Evolutionary conservation across 1,140 invertebrate genomes (phyloP), one percentile per base, ranked within the genome.

Genomic region (Drosophila bocki): DNA sequence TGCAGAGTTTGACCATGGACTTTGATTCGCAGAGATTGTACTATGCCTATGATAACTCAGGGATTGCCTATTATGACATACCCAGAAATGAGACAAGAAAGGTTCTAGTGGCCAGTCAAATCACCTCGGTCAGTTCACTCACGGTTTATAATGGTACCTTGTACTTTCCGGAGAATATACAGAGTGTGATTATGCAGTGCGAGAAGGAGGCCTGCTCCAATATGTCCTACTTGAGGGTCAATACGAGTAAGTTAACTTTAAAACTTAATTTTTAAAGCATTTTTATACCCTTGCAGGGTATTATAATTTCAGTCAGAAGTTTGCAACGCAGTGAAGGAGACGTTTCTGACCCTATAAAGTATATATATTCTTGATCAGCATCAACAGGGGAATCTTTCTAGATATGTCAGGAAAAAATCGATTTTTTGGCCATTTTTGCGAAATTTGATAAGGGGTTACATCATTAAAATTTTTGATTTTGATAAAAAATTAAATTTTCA

Each of bases 1-100:
- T 91, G 11, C 76, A 81, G 94, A 95, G 95, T 92, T 93, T 96
- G 82, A 93, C 92, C 3, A 93, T 96, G 77, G 96, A 97, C 92
- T 92, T 94, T 59, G 93, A 94, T 57, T 92, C 93, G 0, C 86
- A 94, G 35, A 93, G 95, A 11, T 86, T 97, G 37, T 98, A 97
- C 93, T 98, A 96, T 95, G 94, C 96, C 1, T 95, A 95, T 80
- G 83, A 92, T 7, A 94, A 93, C 19, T 93, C 94, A 8, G 93
- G 93, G n/a, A 95, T 98, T 60, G 95, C 95, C 71, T 96, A 94
- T 82, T 94, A 95, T 71, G 94, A 95, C 72, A 93, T 97, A 4
- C 81, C 85, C 3, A 93, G 82, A 0, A 93, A 93, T 26, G 92
- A 94, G 93, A 54, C 85, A 39, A 67, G 72, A 7, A 56, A 76